A percentile compares a stretch with the other conserved stretches of the same genome.
Evolutionary conservation across 1,140 invertebrate genomes (phyloP).

Genomic region (Diachasma alloeum): DNA sequence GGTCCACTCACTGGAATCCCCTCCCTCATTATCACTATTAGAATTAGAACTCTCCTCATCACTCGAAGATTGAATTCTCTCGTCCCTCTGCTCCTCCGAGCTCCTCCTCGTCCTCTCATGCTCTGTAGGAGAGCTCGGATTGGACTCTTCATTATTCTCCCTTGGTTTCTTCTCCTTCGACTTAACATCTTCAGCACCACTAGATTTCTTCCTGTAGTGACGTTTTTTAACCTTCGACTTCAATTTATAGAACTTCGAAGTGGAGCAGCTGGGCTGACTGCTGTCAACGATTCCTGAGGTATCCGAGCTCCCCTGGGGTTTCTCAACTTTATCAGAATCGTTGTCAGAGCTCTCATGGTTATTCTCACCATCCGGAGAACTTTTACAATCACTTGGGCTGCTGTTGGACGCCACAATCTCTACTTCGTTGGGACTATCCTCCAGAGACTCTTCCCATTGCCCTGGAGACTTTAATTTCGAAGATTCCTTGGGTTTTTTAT

Average conservation of each 20-base stretch:
- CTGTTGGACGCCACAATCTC: background rate
- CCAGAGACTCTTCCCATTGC: background rate
- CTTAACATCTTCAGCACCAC: background rate
- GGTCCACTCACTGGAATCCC: conserved; percentile 50
- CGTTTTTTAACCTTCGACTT: conserved; percentile 19
- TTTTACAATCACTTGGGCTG: background rate
- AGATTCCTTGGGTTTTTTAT: background rate
- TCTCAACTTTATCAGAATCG: background rate
- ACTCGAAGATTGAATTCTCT: background rate
- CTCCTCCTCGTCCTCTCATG: background rate
- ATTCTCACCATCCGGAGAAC: background rate
- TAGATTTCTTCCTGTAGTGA: conserved; percentile 16
- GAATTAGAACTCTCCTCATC: background rate
- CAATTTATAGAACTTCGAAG: background rate
- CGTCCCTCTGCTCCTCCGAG: background rate
- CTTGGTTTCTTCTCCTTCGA: conserved; percentile 1
- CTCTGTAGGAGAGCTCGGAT: background rate
- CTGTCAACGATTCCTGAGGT: background rate
- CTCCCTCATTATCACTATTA: conserved; percentile 13
- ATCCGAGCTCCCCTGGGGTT: background rate
- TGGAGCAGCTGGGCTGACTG: background rate
- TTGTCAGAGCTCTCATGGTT: background rate
- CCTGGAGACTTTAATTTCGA: background rate
- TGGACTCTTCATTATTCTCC: background rate
- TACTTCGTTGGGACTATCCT: background rate